Percentiles rank a stretch among this genome's conserved stretches.
Evolutionary conservation across 2,113 vertebrate genomes (phyloP).

Genomic region (Ifrita kowaldi): DNA sequence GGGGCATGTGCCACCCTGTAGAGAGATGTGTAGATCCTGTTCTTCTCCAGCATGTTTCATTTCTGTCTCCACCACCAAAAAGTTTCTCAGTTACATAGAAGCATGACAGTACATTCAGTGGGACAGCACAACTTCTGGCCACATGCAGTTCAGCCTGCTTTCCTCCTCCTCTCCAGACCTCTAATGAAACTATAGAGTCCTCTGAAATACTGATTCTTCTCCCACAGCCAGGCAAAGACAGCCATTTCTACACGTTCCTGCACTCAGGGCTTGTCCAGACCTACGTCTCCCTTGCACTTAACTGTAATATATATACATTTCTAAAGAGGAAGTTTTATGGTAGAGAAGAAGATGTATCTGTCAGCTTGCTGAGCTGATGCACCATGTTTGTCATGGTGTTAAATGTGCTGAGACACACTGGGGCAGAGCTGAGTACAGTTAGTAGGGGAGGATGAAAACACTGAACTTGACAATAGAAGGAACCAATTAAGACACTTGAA

Average conservation of each 20-base stretch:
- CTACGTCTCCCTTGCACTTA: not conserved
- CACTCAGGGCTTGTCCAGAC: not conserved
- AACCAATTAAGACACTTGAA: not conserved
- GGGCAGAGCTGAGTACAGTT: not conserved
- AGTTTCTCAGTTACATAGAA: not conserved
- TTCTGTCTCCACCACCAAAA: not conserved
- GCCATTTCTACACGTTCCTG: not conserved
- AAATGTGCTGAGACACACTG: not conserved
- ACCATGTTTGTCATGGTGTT: not conserved
- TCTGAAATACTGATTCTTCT: not conserved
- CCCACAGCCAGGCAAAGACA: not conserved
- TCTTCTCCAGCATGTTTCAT: not conserved
- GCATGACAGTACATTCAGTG: not conserved
- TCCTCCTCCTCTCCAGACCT: not conserved
- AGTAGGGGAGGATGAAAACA: not conserved
- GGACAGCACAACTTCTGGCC: not conserved
- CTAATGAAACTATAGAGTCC: not conserved
- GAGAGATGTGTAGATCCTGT: not conserved
- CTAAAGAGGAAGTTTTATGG: not conserved
- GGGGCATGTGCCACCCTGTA: not conserved
- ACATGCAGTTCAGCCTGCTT: not conserved
- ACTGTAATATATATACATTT: not conserved
- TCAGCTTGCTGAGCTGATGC: not conserved
- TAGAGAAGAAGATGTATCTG: not conserved
- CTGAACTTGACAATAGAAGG: not conserved